Evolutionary conservation across 2,888 invertebrate species (phyloP), one percentile per base, ranked within the genome.

Genomic region (Drosophila pseudotakahashii): DNA sequence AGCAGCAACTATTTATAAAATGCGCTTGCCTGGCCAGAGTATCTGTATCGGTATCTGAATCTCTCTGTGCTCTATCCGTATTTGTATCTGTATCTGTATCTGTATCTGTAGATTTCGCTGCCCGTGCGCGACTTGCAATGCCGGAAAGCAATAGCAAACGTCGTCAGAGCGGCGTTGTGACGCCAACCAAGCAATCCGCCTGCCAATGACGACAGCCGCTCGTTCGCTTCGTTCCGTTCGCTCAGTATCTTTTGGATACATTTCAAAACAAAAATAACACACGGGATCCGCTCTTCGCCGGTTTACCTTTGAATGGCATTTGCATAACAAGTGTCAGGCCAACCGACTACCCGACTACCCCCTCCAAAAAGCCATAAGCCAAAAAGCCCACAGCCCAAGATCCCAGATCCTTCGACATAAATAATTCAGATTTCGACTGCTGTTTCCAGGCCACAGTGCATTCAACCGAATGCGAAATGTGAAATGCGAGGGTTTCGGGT

Each of bases 1-100:
- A 32, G 62, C 77, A 74, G 79, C 79, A 86, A 83, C 84, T 84
- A 84, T 84, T 84, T 86, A 81, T 84, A 84, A 86, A 84, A 84
- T 86, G 84, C 87, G 84, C 83, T 78, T 69, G 70, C 61, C 70
- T 70, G 71, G 52, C 52, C 62, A 74, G 69, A 69, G 76, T 67
- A 77, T 78, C 73, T 71, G 44, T 62, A 26, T 14, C 36, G 47
- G 45, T 67, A 23, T 26, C n/a, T 57, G 67, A 58, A 34, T 69
- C 23, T 44, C 23, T 23, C 23, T 23, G 13, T 11, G 16, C 41
- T 16, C 11, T 57, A 37, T 34, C 36, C 51, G 47, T 66, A 26
- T 34, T 13, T 57, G 68, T 60, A 37, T 48, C 26, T 45, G 47
- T 61, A 61, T 51, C 19, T 41, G 30, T 63, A 7, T 4, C 23